phyloP scores from a whole-genome alignment of 2,888 invertebrate species.

The Laspeyria flexula region DNA sequence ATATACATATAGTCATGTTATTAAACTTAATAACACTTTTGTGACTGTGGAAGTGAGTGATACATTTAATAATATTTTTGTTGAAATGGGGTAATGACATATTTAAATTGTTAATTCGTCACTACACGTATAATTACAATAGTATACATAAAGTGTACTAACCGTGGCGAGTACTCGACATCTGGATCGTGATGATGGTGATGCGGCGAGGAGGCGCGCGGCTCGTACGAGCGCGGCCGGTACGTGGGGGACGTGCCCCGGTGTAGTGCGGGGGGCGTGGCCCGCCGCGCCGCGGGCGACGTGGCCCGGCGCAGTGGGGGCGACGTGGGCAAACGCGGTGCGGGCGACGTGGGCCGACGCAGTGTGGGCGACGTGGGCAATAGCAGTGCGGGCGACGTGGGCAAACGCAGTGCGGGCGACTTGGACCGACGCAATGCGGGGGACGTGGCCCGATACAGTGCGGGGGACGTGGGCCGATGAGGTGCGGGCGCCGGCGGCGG shows the following conservation, averaged over 20 bases:
- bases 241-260: conserved; percentile 80
- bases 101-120: too few species aligned
- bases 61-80: too few species aligned
- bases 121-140: too few species aligned
- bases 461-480: conserved; percentile 89
- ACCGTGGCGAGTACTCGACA: conserved; percentile 92
- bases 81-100: too few species aligned
- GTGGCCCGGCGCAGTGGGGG: conserved; percentile 89
- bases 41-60: too few species aligned
- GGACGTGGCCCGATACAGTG: conserved; percentile 87
- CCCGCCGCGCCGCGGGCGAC: too few species aligned
- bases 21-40: not conserved
- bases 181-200: conserved; percentile 86
- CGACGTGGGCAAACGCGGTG: conserved; percentile 89
- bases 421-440: conserved; percentile 91
- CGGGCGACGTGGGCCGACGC: conserved; percentile 88
- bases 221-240: conserved; percentile 67
- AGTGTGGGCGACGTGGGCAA: conserved; percentile 88
- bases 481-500: conserved; percentile 88
- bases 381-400: conserved; percentile 88
- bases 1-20: too few species aligned
- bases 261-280: conserved; percentile 87
- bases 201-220: conserved; percentile 68
- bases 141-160: conserved; percentile 3
- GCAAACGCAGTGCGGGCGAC: too few species aligned